Evolutionary conservation across 2,888 invertebrate genomes (phyloP).

Genomic region (Carpatolechia fugitivella): DNA sequence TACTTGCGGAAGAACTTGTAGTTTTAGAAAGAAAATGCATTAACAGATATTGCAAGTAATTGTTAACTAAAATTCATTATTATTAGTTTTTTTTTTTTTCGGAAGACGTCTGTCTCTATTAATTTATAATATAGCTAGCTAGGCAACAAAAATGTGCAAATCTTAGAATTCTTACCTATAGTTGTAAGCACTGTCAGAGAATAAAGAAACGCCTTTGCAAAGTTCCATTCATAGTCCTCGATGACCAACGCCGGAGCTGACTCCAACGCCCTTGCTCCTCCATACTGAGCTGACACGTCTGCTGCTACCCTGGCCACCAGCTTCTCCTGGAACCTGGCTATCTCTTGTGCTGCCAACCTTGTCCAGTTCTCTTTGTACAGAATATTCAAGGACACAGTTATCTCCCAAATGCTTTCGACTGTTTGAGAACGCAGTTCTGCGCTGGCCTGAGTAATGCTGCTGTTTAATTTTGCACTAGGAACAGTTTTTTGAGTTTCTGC

Average conservation of each 20-base stretch:
- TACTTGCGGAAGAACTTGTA: too few relatives aligned
- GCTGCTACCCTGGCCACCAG: constrained; percentile 87
- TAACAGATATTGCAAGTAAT: too few relatives aligned
- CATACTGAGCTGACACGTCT: constrained; percentile 82
- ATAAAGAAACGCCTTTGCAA: constrained; percentile 94
- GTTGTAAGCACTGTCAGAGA: constrained; percentile 96
- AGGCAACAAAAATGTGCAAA: too few relatives aligned
- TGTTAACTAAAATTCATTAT: too few relatives aligned
- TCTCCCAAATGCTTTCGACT: constrained; percentile 95
- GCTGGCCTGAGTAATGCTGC: constrained; percentile 64
- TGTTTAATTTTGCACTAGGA: constrained; percentile 55
- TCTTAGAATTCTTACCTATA: constrained; percentile 81
- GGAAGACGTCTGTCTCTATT: too few relatives aligned
- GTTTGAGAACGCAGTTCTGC: constrained; percentile 78
- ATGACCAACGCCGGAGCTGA: constrained; percentile 61
- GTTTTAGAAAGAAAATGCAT: too few relatives aligned
- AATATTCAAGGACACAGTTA: constrained; percentile 91
- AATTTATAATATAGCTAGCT: too few relatives aligned
- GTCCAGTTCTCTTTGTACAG: constrained; percentile 95
- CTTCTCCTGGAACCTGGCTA: constrained; percentile 88
- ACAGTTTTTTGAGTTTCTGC: constrained; percentile 57
- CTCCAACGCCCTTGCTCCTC: constrained; percentile 65
- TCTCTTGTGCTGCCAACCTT: constrained; percentile 84
- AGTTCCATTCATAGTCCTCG: constrained; percentile 90
- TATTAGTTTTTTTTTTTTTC: too few relatives aligned